Conservation (phyloP, 2,888 invertebrate species). For the Vannuccia rotundouncinata region DNA sequence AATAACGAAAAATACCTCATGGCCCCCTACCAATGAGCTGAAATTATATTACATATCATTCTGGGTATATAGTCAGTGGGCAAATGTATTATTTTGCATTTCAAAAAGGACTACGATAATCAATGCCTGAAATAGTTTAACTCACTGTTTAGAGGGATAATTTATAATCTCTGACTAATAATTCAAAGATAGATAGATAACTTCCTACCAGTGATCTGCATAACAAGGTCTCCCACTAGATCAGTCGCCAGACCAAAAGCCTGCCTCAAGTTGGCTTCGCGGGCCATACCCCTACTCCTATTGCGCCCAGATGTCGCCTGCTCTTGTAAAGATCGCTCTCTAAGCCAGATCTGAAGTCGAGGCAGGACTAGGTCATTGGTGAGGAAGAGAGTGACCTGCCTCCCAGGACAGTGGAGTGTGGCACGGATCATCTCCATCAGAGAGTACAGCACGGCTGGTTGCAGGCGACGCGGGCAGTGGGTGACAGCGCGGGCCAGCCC, state of each 20-base stretch:
- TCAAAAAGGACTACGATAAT: too few relatives aligned
- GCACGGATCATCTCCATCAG: constrained; percentile 69
- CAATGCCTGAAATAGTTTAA: background rate
- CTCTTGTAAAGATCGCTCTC: background rate
- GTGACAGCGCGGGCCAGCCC: constrained; percentile 63
- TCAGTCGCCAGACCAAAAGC: constrained; percentile 87
- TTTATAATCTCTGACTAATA: background rate
- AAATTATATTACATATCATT: too few relatives aligned
- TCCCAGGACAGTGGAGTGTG: constrained; percentile 61
- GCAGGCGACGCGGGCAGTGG: constrained; percentile 68
- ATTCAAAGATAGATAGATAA: background rate
- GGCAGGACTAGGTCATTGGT: constrained; percentile 83
- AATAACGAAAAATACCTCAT: too few relatives aligned
- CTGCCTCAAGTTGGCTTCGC: constrained; percentile 85
- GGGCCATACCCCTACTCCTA: constrained; percentile 64
- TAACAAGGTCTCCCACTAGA: constrained; percentile 75
- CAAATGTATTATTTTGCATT: too few relatives aligned
- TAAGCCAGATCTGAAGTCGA: constrained; percentile 61
- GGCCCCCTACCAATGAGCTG: too few relatives aligned
- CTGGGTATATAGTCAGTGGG: too few relatives aligned
- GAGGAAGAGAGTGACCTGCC: constrained; percentile 80
- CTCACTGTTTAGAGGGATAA: background rate
- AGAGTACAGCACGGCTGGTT: constrained; percentile 78
- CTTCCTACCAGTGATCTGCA: constrained; percentile 65
- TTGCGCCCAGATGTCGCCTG: constrained; percentile 44